A percentile compares a stretch with the other conserved stretches of the same genome.
phyloP scores from a whole-genome alignment of 2,113 vertebrate species.

The Arenaria interpres region DNA sequence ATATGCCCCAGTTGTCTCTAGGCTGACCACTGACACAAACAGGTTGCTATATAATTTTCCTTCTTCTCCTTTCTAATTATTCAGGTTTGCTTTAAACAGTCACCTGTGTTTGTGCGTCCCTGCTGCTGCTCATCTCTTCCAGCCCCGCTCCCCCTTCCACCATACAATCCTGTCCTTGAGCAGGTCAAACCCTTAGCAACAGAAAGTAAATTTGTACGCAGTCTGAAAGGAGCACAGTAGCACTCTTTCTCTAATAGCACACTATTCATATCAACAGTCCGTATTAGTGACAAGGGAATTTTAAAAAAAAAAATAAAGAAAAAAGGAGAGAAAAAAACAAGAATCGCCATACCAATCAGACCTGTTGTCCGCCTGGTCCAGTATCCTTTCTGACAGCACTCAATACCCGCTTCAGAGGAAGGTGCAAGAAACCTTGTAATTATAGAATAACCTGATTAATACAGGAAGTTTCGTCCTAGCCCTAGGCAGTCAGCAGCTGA shows the following conservation, averaged over 20 bases:
- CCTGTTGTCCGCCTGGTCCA: conserved; percentile 52
- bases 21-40: conserved; percentile 48
- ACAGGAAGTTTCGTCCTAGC: conserved; percentile 69
- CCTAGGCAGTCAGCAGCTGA: conserved; percentile 67
- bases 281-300: background rate
- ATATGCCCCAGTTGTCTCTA: background rate
- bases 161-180: conserved; percentile 16
- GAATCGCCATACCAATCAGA: conserved; percentile 43
- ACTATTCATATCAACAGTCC: background rate
- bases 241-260: background rate
- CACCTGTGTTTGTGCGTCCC: background rate
- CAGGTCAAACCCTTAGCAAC: conserved; percentile 43
- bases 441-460: conserved; percentile 72
- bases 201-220: conserved; percentile 26
- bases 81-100: conserved; percentile 29
- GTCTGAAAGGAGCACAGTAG: background rate
- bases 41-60: conserved; percentile 59
- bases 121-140: background rate
- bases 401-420: conserved; percentile 41
- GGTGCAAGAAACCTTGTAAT: conserved; percentile 67
- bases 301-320: background rate
- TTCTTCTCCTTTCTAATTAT: conserved; percentile 53
- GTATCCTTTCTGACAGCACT: conserved; percentile 41
- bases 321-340: background rate
- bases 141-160: background rate